These are phyloP conservation scores for Ectropis grisescens DNA, from an alignment of 1,140 invertebrate genomes.

Conservation along the genomic window DNA sequence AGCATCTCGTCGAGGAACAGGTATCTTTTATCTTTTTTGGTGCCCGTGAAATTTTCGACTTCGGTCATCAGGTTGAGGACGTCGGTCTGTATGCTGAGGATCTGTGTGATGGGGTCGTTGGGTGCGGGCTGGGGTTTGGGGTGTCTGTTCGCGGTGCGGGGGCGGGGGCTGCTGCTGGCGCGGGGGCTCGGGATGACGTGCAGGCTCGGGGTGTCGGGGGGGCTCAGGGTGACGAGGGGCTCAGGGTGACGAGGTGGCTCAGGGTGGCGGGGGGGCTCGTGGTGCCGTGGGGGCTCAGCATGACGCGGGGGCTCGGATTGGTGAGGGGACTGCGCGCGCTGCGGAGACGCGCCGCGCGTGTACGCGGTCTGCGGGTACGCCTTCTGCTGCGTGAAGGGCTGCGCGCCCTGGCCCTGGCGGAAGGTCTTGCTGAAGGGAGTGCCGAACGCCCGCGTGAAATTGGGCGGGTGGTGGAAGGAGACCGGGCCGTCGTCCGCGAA, in stretches of 20 bases:
- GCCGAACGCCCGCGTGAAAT: conserved; percentile 51
- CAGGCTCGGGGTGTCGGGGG: conserved; percentile 20
- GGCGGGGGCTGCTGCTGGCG: conserved; percentile 19
- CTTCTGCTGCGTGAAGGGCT: conserved; percentile 54
- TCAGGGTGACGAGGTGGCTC: conserved; percentile 45
- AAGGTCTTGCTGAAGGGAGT: conserved; percentile 52
- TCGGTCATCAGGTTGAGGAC: conserved; percentile 82
- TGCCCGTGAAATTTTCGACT: conserved; percentile 84
- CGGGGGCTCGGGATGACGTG: conserved; percentile 17
- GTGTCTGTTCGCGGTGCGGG: conserved; percentile 31
- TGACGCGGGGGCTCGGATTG: conserved; percentile 30
- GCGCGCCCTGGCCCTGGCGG: conserved; percentile 45
- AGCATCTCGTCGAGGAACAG: conserved; percentile 95
- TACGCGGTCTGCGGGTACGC: conserved; percentile 49
- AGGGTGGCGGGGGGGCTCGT: conserved; percentile 37
- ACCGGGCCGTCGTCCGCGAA: conserved; percentile 44
- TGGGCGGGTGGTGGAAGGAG: conserved; percentile 44
- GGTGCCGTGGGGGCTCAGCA: conserved; percentile 49
- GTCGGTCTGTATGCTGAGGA: conserved; percentile 84
- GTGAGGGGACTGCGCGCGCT: conserved; percentile 56
- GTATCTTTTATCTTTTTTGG: conserved; percentile 86
- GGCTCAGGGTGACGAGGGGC: conserved; percentile 39
- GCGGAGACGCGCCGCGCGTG: conserved; percentile 42
- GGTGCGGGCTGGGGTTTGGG: conserved; percentile 52
- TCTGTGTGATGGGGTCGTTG: conserved; percentile 81